Evolutionary conservation across 2,113 vertebrate genomes (phyloP).

Genomic region (Heliornis fulica): DNA sequence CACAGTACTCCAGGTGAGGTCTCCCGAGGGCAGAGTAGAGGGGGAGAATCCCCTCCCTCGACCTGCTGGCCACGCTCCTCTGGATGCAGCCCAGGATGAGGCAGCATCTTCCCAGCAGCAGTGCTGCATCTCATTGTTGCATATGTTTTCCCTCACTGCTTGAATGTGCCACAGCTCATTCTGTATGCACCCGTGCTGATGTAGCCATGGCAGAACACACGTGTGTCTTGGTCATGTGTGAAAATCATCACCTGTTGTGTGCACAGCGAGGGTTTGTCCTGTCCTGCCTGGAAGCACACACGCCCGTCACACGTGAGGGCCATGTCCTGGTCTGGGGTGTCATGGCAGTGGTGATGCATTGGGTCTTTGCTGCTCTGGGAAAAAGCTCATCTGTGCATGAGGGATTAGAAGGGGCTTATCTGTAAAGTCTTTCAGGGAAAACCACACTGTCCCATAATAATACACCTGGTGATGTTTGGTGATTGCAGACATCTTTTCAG

Average conservation of each 20-base stretch:
- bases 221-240: neutral
- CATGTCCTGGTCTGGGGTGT: fast-evolving
- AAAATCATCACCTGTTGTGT: neutral
- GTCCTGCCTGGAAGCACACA: neutral
- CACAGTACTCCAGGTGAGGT: too few relatives aligned
- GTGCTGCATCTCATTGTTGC: constrained; percentile 2
- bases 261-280: neutral
- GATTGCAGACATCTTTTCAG: neutral
- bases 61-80: too few relatives aligned
- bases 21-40: too few relatives aligned
- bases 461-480: neutral
- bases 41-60: too few relatives aligned
- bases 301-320: fast-evolving
- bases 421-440: neutral
- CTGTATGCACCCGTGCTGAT: fast-evolving
- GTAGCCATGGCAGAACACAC: neutral
- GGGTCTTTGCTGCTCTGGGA: neutral
- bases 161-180: neutral
- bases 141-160: constrained; percentile 39
- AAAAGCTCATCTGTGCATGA: neutral
- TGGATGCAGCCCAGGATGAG: too few relatives aligned
- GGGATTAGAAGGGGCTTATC: neutral
- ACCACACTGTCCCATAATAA: neutral
- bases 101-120: constrained; percentile 46
- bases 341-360: fast-evolving